Evolutionary conservation across 2,113 vertebrate genomes (phyloP).

Genomic region (Amphilophus citrinellus): DNA sequence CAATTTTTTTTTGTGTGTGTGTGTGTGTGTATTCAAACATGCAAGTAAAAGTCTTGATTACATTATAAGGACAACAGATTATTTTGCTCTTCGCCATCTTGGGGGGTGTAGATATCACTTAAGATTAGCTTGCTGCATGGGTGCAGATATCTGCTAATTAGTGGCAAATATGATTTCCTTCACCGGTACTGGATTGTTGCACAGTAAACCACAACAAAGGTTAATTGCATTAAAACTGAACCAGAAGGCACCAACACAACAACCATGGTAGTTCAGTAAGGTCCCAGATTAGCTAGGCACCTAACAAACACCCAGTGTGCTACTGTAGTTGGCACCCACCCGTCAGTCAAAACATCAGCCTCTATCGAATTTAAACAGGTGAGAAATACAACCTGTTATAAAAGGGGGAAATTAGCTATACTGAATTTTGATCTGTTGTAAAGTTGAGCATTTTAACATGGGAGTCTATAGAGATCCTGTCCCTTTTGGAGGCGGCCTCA

Average conservation of each 20-base stretch:
- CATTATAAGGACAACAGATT: not conserved
- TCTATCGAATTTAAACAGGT: not conserved
- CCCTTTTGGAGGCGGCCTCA: no score
- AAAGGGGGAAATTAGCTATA: accelerated
- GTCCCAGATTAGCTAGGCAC: not conserved
- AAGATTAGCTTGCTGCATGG: not conserved
- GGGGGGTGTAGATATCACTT: not conserved
- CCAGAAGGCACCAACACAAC: not conserved
- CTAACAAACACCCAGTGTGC: no score
- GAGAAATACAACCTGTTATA: not conserved
- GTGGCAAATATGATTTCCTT: not conserved
- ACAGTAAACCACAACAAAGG: not conserved
- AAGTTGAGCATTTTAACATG: not conserved
- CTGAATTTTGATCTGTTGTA: not conserved
- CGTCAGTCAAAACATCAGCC: not conserved
- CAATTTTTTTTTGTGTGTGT: not conserved
- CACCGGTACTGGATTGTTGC: not conserved
- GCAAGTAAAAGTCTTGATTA: not conserved
- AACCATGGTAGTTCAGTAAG: not conserved
- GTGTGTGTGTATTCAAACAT: not conserved
- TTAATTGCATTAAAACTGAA: not conserved
- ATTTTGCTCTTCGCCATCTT: not conserved
- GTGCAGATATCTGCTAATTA: not conserved
- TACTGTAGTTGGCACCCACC: not conserved
- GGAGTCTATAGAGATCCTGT: no score